These are phyloP conservation scores for Lamprotornis superbus DNA, from an alignment of 2,113 vertebrate species.

Conservation along the genomic window DNA sequence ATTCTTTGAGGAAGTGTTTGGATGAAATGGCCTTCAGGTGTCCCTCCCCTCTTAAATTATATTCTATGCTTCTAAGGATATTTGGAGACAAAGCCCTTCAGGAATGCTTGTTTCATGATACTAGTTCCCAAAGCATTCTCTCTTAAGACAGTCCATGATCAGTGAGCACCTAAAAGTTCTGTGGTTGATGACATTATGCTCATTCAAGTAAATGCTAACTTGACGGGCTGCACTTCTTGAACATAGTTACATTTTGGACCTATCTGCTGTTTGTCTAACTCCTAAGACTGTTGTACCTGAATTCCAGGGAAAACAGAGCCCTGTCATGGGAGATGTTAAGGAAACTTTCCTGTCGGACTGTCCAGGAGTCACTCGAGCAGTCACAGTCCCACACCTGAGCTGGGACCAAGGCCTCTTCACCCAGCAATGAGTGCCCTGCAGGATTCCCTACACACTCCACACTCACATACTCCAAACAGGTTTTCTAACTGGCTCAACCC, in stretches of 20 bases:
- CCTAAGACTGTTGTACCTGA: background rate
- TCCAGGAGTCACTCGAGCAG: background rate
- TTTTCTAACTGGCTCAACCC: background rate
- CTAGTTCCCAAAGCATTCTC: background rate
- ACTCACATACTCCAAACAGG: background rate
- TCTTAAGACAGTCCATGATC: background rate
- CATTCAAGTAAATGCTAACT: background rate
- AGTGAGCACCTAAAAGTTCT: background rate
- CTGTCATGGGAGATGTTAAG: background rate
- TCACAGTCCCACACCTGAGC: background rate
- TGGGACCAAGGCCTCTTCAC: too few species aligned
- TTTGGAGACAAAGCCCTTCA: background rate
- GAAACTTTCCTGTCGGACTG: background rate
- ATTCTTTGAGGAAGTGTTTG: background rate
- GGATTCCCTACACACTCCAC: background rate
- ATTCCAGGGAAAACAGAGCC: background rate
- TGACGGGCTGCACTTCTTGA: background rate
- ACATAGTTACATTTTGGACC: background rate
- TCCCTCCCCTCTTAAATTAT: background rate
- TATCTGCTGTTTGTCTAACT: background rate
- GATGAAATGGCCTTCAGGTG: background rate
- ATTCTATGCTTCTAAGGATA: background rate
- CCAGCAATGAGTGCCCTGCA: rapidly evolving
- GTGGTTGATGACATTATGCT: background rate
- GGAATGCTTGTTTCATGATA: background rate